These are phyloP conservation scores for Palloptera scutellata DNA, from an alignment of 2,888 invertebrate genomes.

Conservation along the genomic window DNA sequence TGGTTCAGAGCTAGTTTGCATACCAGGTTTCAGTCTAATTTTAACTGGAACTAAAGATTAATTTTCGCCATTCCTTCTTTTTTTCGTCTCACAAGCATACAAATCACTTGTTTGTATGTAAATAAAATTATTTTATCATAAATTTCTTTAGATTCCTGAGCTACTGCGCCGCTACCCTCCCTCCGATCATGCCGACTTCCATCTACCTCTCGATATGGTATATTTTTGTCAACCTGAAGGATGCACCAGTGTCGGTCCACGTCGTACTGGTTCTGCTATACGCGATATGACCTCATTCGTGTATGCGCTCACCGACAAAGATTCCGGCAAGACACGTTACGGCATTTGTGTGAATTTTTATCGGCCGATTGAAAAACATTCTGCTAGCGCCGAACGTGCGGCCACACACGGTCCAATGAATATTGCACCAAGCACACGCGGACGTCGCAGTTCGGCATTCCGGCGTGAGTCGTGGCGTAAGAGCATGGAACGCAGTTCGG, in stretches of 20 bases:
- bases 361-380: conserved; percentile 82
- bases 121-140: too few species aligned
- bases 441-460: conserved; percentile 67
- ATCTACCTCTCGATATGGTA: conserved; percentile 96
- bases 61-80: too few species aligned
- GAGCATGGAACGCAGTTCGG: conserved; percentile 90
- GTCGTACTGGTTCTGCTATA: conserved; percentile 74
- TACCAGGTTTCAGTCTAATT: too few species aligned
- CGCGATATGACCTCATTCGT: conserved; percentile 96
- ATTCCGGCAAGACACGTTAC: conserved; percentile 93
- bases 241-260: conserved; percentile 90
- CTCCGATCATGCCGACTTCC: conserved; percentile 96
- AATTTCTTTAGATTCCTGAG: conserved; percentile 80
- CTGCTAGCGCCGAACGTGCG: conserved; percentile 38
- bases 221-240: conserved; percentile 99
- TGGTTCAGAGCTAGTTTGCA: too few species aligned
- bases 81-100: too few species aligned
- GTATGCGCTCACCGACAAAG: conserved; percentile 98
- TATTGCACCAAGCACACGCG: conserved; percentile 52
- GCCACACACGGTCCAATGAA: conserved; percentile 39
- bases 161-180: conserved; percentile 93
- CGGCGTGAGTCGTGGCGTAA: conserved; percentile 90
- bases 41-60: too few species aligned
- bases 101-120: too few species aligned
- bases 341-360: conserved; percentile 99